Base-by-base conservation (phyloP, 1,140 invertebrate genomes). In the Habropoda laboriosa region DNA sequence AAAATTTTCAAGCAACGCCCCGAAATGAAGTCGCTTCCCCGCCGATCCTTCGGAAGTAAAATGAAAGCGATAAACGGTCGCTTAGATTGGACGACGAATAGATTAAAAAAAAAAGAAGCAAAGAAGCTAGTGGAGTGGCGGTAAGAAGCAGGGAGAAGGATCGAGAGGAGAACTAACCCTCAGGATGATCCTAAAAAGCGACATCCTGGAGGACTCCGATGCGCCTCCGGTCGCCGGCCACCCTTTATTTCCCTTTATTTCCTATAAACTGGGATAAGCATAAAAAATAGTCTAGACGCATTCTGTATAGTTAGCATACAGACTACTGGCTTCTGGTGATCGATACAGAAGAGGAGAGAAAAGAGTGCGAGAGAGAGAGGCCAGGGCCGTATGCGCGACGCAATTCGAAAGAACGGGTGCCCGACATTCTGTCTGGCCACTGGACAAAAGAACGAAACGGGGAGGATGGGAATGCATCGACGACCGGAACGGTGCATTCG, bases 231-330 rank as follows among this genome's bases (percentile, higher is more conserved):
- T 24, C 30, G 21, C 10, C 30, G 55, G 51, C 72, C 57, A 45
- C 60, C 60, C 51, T 75, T 83, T 85, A 85, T 82, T 68, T 82
- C 60, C 66, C 79, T 85, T 77, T 83, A 86, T 87, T 89, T 84
- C 81, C 86, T 86, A 84, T 81, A 86, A 89, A 87, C 73, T 80
- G 74, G 76, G 81, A 88, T 90, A 89, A 89, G 81, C 79, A 85
- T 89, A 90, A 90, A 89, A 89, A 90, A 89, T 89, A 86, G 88
- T 89, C 88, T 89, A 89, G 89, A 90, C 88, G 83, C 78, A 89
- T 90, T 90, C 77, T 85, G 83, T 88, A 83, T 77, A 87, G 88
- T 89, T 89, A 89, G 83, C 81, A 89, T 89, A 82, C 73, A 85
- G 66, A 71, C 70, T 75, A 60, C 51, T 60, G 42, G 24, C 16